These are phyloP conservation scores for Odontesthes bonariensis DNA, from an alignment of 2,113 vertebrate species.

Conservation along the genomic window DNA sequence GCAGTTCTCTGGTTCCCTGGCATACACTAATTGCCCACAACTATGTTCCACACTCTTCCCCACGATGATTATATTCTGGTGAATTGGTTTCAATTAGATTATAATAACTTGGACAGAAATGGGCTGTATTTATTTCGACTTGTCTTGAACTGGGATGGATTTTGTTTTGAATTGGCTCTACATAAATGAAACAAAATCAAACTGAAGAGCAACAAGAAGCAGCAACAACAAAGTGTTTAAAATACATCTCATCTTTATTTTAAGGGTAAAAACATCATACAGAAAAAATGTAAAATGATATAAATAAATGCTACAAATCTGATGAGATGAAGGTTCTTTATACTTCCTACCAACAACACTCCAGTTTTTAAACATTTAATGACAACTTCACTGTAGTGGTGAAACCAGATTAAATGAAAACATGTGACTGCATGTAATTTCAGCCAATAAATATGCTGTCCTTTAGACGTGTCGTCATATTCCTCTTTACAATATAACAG, in stretches of 20 bases:
- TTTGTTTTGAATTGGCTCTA: background rate
- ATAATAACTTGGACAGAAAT: background rate
- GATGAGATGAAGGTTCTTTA: slow-evolving; percentile 53
- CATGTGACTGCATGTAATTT: slow-evolving; percentile 30
- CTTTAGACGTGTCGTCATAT: slow-evolving; percentile 46
- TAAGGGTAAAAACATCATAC: slow-evolving; percentile 77
- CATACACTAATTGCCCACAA: background rate
- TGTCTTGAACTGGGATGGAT: background rate
- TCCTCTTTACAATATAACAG: slow-evolving; percentile 43
- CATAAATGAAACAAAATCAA: background rate
- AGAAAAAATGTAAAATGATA: slow-evolving; percentile 67
- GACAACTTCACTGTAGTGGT: slow-evolving; percentile 38
- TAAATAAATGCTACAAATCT: slow-evolving; percentile 73
- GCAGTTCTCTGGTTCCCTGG: background rate
- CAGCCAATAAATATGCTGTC: slow-evolving; percentile 64
- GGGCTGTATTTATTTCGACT: background rate
- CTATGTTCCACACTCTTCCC: background rate
- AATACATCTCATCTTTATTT: slow-evolving; percentile 77
- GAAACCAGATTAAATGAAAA: slow-evolving; percentile 53
- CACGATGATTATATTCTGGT: background rate
- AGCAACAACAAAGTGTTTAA: slow-evolving; percentile 37
- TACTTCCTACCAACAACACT: slow-evolving; percentile 47
- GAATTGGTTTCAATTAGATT: background rate
- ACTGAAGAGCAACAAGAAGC: background rate
- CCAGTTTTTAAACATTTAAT: slow-evolving; percentile 56